A percentile compares a stretch with the other conserved stretches of the same genome.
Conservation (phyloP, 2,797 vertebrate genomes). For the Scolopax bukidnonensis region DNA sequence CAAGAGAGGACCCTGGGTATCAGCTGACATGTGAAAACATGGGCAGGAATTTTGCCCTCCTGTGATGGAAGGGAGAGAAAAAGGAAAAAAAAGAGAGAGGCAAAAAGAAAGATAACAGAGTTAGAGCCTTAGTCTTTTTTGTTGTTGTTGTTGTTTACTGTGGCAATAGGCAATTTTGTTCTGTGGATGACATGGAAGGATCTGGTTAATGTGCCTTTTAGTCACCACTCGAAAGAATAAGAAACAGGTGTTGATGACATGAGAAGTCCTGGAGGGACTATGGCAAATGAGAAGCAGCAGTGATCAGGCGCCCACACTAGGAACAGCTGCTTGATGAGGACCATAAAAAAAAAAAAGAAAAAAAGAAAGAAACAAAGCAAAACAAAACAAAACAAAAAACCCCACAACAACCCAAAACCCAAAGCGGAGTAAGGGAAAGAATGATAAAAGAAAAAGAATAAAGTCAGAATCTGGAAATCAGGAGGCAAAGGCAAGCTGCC, state of each 20-base stretch:
- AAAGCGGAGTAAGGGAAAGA: not conserved
- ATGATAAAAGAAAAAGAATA: conserved; percentile 35
- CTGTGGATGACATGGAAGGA: conserved; percentile 25
- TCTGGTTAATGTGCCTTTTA: conserved; percentile 44
- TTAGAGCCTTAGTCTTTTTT: not conserved
- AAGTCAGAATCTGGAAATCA: conserved; percentile 42
- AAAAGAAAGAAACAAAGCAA: not conserved
- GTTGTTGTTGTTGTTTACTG: not conserved
- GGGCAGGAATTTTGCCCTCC: not conserved
- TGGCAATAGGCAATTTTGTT: conserved; percentile 9
- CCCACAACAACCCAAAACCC: too few relatives aligned
- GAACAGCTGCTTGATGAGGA: conserved; percentile 28
- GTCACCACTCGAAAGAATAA: not conserved
- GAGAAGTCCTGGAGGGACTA: not conserved
- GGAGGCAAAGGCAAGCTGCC: conserved; percentile 48
- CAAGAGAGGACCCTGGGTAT: not conserved
- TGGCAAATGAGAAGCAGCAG: not conserved
- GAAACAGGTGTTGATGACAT: conserved; percentile 7
- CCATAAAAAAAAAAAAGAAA: not conserved
- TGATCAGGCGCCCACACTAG: not conserved
- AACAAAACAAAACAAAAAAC: not conserved
- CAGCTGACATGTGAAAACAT: not conserved
- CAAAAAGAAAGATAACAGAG: not conserved
- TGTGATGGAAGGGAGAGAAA: not conserved
- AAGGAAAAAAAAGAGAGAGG: not conserved